Conservation (phyloP, 1,140 invertebrate genomes). For the Eubasilissa regina region DNA sequence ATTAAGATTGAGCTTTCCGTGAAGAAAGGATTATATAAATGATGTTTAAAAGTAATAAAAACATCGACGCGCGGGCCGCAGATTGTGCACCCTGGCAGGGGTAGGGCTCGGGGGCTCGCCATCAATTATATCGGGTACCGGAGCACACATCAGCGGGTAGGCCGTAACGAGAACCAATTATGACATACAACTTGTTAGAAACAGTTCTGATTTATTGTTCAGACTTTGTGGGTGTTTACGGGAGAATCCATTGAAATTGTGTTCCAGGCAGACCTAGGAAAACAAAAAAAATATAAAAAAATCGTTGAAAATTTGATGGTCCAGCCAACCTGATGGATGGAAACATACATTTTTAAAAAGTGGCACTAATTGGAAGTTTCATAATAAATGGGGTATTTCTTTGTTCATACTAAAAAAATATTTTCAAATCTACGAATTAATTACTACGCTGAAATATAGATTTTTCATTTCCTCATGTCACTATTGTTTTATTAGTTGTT, state of each 20-base stretch:
- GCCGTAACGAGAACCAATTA: conserved; percentile 34
- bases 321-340: no score
- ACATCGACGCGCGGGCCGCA: background rate
- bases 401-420: conserved; percentile 7
- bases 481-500: no score
- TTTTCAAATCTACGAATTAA: background rate
- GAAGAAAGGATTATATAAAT: no score
- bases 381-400: background rate
- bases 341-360: background rate
- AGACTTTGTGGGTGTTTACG: conserved; percentile 19
- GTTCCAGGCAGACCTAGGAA: no score
- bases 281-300: no score
- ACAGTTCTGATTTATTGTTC: conserved; percentile 11
- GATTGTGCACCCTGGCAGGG: background rate
- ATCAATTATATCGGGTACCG: conserved; percentile 34
- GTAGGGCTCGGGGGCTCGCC: conserved; percentile 8
- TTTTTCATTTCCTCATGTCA: no score
- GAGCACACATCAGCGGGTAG: conserved; percentile 28
- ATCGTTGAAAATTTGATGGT: no score
- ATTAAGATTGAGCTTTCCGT: no score
- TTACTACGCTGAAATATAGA: no score
- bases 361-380: background rate
- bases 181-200: conserved; percentile 26
- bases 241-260: no score
- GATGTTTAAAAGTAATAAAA: no score